phyloP scores from a whole-genome alignment of 2,797 vertebrate genomes.

The Alectoris magna region DNA sequence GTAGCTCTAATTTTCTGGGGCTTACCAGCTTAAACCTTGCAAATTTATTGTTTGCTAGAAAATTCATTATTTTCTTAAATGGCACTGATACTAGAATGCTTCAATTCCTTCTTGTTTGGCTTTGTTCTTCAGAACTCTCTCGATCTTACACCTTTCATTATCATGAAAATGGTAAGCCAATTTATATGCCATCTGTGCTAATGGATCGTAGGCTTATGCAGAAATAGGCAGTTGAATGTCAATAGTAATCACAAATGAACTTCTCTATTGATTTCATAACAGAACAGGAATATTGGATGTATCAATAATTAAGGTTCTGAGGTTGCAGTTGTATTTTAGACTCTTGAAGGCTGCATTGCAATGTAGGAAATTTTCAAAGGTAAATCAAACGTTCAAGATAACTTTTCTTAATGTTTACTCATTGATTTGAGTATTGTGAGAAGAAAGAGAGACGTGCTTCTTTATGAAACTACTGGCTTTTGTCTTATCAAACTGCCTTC shows the following conservation, averaged over 20 bases:
- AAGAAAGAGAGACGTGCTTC: neutral
- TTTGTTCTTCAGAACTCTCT: neutral
- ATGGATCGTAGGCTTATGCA: neutral
- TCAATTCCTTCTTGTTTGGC: neutral
- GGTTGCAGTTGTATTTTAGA: slow-evolving; percentile 8
- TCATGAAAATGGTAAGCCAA: neutral
- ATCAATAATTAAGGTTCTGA: neutral
- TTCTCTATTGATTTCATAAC: neutral
- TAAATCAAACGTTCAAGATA: neutral
- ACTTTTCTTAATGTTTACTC: neutral
- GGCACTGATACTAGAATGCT: neutral
- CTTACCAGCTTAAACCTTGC: neutral
- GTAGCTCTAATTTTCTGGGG: neutral
- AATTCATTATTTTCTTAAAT: neutral
- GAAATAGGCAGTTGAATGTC: neutral
- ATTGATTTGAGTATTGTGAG: neutral
- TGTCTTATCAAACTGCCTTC: neutral
- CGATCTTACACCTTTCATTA: neutral
- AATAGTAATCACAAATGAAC: neutral
- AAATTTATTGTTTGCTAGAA: neutral
- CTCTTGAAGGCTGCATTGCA: neutral
- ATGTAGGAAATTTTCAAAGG: neutral
- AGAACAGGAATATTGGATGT: neutral
- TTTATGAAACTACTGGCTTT: neutral
- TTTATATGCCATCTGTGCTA: neutral